A percentile compares a stretch with the other conserved stretches of the same genome.
phyloP scores from a whole-genome alignment of 2,888 invertebrate species.

The Schrankia costaestrigalis region DNA sequence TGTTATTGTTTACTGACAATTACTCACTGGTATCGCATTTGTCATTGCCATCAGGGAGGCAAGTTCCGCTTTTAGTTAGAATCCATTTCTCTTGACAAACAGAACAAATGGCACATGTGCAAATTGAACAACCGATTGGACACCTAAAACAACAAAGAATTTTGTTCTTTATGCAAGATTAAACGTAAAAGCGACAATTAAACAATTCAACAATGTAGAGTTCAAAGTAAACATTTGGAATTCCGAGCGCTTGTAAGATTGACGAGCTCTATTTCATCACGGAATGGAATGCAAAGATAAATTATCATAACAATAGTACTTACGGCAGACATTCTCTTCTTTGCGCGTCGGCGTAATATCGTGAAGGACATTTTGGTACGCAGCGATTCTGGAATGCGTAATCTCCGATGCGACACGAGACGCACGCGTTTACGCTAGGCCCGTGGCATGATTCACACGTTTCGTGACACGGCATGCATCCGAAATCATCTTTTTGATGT shows the following conservation, averaged over 20 bases:
- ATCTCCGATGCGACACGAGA: constrained; percentile 87
- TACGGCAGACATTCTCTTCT: constrained; percentile 87
- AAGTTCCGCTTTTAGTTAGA: constrained; percentile 86
- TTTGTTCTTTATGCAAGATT: constrained; percentile 18
- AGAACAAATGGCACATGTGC: constrained; percentile 86
- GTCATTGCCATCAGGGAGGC: constrained; percentile 86
- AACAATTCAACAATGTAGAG: constrained; percentile 19
- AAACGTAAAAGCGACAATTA: constrained; percentile 27
- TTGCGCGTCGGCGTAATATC: constrained; percentile 87
- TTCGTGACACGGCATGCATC: constrained; percentile 88
- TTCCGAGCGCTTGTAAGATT: constrained; percentile 27
- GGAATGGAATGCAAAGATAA: constrained; percentile 37
- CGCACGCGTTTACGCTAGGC: constrained; percentile 88
- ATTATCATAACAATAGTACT: constrained; percentile 54
- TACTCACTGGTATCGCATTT: constrained; percentile 87
- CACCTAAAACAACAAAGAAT: constrained; percentile 72
- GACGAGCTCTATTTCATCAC: constrained; percentile 33
- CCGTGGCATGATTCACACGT: constrained; percentile 91
- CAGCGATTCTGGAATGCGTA: constrained; percentile 88
- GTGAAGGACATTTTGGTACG: constrained; percentile 85
- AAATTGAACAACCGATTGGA: constrained; percentile 88
- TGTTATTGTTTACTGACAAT: constrained; percentile 31
- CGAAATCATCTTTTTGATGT: constrained; percentile 92
- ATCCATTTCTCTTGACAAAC: constrained; percentile 88
- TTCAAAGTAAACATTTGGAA: constrained; percentile 29